These are phyloP conservation scores for Patiria miniata DNA, from an alignment of 35 echinoderm and acorn worm genomes.

Conservation along the genomic window DNA sequence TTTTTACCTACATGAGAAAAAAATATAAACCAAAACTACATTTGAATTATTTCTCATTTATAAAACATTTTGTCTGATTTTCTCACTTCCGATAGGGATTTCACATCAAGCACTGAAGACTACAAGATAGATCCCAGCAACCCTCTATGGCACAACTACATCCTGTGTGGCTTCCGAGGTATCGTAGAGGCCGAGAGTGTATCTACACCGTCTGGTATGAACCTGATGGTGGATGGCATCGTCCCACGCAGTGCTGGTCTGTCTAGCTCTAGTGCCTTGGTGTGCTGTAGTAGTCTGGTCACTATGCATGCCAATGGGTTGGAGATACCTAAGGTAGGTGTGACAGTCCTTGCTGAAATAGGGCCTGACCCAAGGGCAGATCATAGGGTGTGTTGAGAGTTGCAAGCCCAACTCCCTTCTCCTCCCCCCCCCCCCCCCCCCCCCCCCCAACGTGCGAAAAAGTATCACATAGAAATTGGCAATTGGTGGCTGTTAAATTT, in stretches of 20 bases:
- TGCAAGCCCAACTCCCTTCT: no score
- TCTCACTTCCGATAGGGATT: no score
- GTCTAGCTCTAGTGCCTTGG: conserved; percentile 95
- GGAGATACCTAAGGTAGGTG: conserved; percentile 74
- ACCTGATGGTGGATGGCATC: conserved; percentile 63
- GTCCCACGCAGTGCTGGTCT: conserved; percentile 79
- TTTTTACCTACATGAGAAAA: no score
- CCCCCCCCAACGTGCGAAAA: no score
- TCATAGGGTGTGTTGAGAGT: no score
- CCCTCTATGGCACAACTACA: conserved; percentile 84
- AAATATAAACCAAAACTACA: no score
- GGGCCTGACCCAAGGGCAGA: no score
- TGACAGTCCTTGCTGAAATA: background rate
- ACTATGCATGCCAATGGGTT: conserved; percentile 85
- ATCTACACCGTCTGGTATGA: conserved; percentile 54
- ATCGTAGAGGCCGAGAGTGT: conserved; percentile 64
- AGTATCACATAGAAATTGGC: no score
- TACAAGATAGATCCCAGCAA: conserved; percentile 59
- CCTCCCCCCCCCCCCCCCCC: no score
- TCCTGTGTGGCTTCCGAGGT: conserved; percentile 87
- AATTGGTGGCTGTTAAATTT: no score
- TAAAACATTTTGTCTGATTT: no score
- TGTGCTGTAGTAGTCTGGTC: conserved; percentile 82
- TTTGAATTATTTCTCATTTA: no score
- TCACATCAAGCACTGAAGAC: conserved; percentile 40